These are phyloP conservation scores for Phragmatobia fuliginosa DNA, from an alignment of 2,888 invertebrate genomes.

Conservation along the genomic window DNA sequence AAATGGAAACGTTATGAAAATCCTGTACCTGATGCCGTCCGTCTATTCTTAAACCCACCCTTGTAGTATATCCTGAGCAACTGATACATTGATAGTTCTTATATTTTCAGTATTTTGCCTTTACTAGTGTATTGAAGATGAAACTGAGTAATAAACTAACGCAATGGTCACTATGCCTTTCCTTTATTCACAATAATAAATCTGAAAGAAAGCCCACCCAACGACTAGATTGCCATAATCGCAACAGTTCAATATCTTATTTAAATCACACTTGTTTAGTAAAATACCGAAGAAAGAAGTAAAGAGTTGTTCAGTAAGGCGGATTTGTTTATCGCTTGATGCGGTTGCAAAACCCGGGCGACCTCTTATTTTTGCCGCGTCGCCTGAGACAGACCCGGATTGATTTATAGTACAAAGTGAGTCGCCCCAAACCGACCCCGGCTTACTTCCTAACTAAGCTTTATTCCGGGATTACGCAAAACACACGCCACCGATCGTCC, in stretches of 20 bases:
- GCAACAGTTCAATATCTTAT: neutral
- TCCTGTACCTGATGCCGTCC: too few species aligned
- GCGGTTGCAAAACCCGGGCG: slow-evolving; percentile 49
- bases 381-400: slow-evolving; percentile 74
- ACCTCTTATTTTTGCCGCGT: slow-evolving; percentile 78
- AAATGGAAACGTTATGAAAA: too few species aligned
- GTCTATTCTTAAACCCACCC: neutral
- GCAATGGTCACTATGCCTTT: too few species aligned
- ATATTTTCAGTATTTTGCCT: neutral
- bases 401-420: slow-evolving; percentile 83
- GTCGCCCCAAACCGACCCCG: slow-evolving; percentile 69
- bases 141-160: too few species aligned
- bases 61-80: neutral
- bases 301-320: slow-evolving; percentile 38
- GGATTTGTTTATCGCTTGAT: slow-evolving; percentile 52
- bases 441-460: slow-evolving; percentile 79
- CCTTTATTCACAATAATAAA: too few species aligned
- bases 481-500: slow-evolving; percentile 71
- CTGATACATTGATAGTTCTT: neutral
- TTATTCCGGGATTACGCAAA: slow-evolving; percentile 78
- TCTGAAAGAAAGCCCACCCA: neutral
- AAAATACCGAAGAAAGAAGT: slow-evolving; percentile 24
- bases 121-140: too few species aligned
- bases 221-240: neutral
- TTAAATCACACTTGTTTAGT: slow-evolving; percentile 11